Conservation (phyloP, 2,888 invertebrate species). For the Elaeidobius kamerunicus region DNA sequence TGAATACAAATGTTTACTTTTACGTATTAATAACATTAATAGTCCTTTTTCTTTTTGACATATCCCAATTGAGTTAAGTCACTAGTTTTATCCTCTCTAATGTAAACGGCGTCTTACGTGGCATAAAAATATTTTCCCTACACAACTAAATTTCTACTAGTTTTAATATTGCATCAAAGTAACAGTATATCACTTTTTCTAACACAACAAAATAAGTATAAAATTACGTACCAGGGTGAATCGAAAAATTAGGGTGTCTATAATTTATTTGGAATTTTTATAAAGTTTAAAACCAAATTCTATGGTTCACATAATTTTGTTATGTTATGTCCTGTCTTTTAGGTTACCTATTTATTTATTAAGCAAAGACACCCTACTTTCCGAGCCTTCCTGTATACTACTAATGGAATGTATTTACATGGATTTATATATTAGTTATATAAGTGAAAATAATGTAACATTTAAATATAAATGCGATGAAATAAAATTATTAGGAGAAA, state of each 20-base stretch:
- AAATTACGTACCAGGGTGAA: constrained; percentile 14
- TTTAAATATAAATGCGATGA: too few relatives aligned
- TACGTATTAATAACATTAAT: too few relatives aligned
- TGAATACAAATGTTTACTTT: too few relatives aligned
- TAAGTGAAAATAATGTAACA: too few relatives aligned
- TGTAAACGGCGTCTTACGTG: constrained; percentile 1
- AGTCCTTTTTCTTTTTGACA: constrained; percentile 25
- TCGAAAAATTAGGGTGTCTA: too few relatives aligned
- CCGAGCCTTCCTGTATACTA: constrained; percentile 1
- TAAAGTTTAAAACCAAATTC: too few relatives aligned
- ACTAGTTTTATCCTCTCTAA: not conserved
- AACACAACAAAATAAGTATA: constrained; percentile 24
- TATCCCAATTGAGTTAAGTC: not conserved
- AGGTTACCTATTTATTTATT: too few relatives aligned
- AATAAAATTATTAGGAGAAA: too few relatives aligned
- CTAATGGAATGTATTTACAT: constrained; percentile 29
- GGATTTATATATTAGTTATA: constrained; percentile 9
- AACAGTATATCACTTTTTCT: constrained; percentile 28
- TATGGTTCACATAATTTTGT: too few relatives aligned
- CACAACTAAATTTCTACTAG: constrained; percentile 22
- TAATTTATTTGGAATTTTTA: too few relatives aligned
- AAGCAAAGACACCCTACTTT: too few relatives aligned
- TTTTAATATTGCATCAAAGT: constrained; percentile 28
- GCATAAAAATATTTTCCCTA: constrained; percentile 27
- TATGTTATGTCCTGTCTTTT: too few relatives aligned